Conservation (phyloP, 2,113 vertebrate species). For the Fukomys damarensis region DNA sequence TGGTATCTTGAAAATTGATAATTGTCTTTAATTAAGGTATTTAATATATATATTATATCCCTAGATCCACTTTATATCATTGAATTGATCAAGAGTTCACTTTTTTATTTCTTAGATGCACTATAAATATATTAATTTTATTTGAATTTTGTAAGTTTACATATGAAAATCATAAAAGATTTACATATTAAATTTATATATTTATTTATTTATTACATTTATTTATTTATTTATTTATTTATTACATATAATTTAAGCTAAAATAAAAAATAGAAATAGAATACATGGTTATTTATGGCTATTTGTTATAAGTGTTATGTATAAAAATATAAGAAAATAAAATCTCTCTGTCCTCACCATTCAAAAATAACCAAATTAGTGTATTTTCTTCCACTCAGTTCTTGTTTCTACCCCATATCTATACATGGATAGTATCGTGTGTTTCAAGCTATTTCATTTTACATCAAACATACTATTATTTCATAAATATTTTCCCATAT, state of each 20-base stretch:
- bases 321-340: constrained; percentile 16
- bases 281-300: background rate
- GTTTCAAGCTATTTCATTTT: background rate
- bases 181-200: background rate
- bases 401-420: background rate
- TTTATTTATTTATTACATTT: no score
- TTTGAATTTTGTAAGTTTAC: background rate
- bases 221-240: no score
- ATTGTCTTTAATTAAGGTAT: background rate
- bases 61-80: background rate
- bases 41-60: background rate
- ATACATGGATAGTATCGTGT: background rate
- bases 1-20: background rate
- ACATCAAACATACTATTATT: background rate
- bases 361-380: background rate
- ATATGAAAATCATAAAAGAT: background rate
- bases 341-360: background rate
- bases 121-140: background rate
- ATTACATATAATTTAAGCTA: background rate
- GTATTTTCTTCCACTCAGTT: background rate
- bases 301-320: background rate
- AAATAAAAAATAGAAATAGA: background rate
- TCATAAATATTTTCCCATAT: background rate
- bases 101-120: background rate
- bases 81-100: background rate